Conservation (phyloP, 1,140 invertebrate species). For the Dysdera silvatica region DNA sequence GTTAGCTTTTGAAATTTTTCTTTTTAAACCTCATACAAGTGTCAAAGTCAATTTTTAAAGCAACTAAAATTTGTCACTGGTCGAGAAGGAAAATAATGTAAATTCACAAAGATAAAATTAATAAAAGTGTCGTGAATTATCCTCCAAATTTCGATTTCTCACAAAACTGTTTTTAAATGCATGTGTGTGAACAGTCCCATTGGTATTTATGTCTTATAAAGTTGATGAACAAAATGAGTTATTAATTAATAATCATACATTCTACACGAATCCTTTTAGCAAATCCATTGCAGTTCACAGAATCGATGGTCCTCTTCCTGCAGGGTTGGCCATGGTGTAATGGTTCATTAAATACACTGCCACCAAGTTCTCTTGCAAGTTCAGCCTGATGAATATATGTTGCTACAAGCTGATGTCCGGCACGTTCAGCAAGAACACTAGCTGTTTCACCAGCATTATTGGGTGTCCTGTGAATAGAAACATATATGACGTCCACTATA, state of each 20-base stretch:
- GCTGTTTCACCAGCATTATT: slow-evolving; percentile 18
- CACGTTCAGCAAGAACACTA: background rate
- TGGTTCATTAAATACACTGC: background rate
- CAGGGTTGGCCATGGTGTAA: background rate
- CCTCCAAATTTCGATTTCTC: background rate
- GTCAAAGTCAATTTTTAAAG: no score
- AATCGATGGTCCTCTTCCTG: slow-evolving; percentile 2
- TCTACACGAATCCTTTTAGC: background rate
- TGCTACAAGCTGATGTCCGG: background rate
- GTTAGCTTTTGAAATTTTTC: no score
- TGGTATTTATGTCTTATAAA: background rate
- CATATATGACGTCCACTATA: background rate
- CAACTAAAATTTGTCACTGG: no score
- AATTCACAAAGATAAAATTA: no score
- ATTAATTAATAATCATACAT: slow-evolving; percentile 3
- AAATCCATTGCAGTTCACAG: background rate
- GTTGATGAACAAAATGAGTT: background rate
- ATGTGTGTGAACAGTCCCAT: background rate
- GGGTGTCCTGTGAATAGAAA: background rate
- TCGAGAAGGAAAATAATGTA: no score
- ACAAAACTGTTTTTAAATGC: background rate
- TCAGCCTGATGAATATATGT: background rate
- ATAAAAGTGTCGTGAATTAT: no score
- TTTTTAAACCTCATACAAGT: no score
- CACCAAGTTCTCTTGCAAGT: background rate